Conservation (phyloP, 2,888 invertebrate genomes). For the Nymphalis polychloros region DNA sequence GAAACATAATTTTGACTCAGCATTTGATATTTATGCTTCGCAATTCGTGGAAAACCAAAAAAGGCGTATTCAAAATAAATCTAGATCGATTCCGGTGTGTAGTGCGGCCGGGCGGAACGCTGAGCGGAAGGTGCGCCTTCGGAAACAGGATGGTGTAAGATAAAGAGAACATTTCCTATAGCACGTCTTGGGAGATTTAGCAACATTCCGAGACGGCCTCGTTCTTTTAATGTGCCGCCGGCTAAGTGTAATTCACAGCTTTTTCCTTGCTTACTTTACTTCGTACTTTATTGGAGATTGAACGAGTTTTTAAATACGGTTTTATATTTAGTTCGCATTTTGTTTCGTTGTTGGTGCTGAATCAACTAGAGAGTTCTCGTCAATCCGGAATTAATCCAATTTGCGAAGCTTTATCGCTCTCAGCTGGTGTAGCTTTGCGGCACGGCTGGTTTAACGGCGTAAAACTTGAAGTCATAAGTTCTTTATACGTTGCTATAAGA, state of each 20-base stretch:
- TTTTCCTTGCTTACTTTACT: conserved; percentile 37
- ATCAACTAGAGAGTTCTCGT: conserved; percentile 9
- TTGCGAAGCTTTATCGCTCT: conserved; percentile 19
- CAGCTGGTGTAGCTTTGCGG: conserved; percentile 25
- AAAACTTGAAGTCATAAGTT: conserved; percentile 21
- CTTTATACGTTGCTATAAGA: conserved; percentile 8
- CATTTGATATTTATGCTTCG: not conserved
- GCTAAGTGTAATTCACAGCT: conserved; percentile 56
- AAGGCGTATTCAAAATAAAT: conserved; percentile 62
- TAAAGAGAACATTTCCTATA: conserved; percentile 81
- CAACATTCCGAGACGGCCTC: conserved; percentile 66
- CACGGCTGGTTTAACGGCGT: conserved; percentile 20
- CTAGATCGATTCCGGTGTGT: conserved; percentile 69
- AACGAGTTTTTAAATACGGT: conserved; percentile 3
- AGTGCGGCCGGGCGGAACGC: conserved; percentile 62
- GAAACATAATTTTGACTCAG: not conserved
- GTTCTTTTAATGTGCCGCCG: conserved; percentile 56
- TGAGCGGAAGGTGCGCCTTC: conserved; percentile 71
- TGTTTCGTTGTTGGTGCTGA: conserved; percentile 1
- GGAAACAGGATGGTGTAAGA: conserved; percentile 80
- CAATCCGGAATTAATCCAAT: conserved; percentile 27
- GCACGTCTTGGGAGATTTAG: conserved; percentile 70
- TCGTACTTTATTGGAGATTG: conserved; percentile 15
- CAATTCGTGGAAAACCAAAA: conserved; percentile 13
- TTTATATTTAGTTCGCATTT: conserved; percentile 9